Base-by-base conservation (phyloP, 2,888 invertebrate species). In the Leptinotarsa juncta region DNA sequence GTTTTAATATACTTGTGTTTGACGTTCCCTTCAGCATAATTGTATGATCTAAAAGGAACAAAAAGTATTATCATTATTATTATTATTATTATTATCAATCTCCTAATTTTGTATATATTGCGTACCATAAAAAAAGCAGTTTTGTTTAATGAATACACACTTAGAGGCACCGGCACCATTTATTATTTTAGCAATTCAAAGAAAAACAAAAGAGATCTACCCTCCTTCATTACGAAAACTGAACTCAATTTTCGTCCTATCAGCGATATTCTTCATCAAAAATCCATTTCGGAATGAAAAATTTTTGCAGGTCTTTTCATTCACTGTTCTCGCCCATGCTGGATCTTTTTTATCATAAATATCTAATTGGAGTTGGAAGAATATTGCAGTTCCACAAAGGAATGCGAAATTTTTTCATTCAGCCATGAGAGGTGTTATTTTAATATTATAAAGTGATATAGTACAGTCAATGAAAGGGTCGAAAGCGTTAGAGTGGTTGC, bases 311-410 rank as follows among this genome's bases (percentile, higher is more conserved):
- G 5, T 53, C 53, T n/a, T 7, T 53, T n/a, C n/a, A 18, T 53
- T 53, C 53, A 53, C 53, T n/a, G 53, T n/a, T 7, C 18, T 53
- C 53, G 18, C 53, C n/a, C 5, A 53, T n/a, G 16, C 53, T 53
- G n/a, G 10, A 18, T 53, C 53, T 53, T 53, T 53, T 53, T 53
- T 16, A n/a, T 53, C 53, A n/a, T n/a, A 53, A 53, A 53, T 53
- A 53, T 53, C 16, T 53, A 53, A 53, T 53, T 16, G 53, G 18
- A 18, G 53, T 53, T 53, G 53, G 16, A 53, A 18, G 53, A 53
- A 53, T 18, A 5, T 18, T 53, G 3, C n/a, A 7, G 53, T 16
- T 53, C 18, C 10, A 53, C 53, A 53, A 10, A 53, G 16, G 53
- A 53, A n/a, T n/a, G 18, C n/a, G n/a, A 16, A 18, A n/a, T 53